phyloP scores from a whole-genome alignment of 92 coral and sea anemone genomes.

The Scolanthus callimorphus region DNA sequence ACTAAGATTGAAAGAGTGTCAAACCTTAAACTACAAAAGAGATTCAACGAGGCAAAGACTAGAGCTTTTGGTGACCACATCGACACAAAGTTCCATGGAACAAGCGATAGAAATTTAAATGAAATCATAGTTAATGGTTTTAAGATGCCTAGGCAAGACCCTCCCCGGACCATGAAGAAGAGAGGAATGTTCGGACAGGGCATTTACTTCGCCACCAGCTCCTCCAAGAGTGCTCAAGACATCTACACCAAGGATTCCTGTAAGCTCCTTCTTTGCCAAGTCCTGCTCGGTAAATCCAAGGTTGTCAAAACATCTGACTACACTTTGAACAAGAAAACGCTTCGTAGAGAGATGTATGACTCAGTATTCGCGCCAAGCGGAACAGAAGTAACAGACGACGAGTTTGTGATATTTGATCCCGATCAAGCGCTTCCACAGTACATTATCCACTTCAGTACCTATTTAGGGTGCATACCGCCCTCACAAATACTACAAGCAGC shows the following conservation, averaged over 20 bases:
- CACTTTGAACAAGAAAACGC: constrained; percentile 10
- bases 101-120: constrained; percentile 5
- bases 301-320: constrained; percentile 6
- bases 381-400: constrained; percentile 31
- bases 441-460: constrained; percentile 21
- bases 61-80: constrained; percentile 28
- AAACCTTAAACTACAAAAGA: constrained; percentile 21
- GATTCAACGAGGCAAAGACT: constrained; percentile 25
- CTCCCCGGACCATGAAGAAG: constrained; percentile 1
- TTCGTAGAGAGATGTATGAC: neutral
- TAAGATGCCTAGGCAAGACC: constrained; percentile 20
- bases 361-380: constrained; percentile 5
- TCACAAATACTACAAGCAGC: neutral
- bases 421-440: constrained; percentile 41
- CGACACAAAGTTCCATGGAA: constrained; percentile 25
- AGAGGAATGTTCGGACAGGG: constrained; percentile 34
- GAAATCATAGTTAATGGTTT: constrained; percentile 20
- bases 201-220: constrained; percentile 26
- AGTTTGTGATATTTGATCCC: constrained; percentile 39
- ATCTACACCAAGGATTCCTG: constrained; percentile 26
- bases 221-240: constrained; percentile 23
- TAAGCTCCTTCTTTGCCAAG: constrained; percentile 26
- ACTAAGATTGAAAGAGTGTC: constrained; percentile 19
- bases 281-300: constrained; percentile 15
- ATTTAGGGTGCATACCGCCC: neutral